These are phyloP conservation scores for Ectemnius continuus DNA, from an alignment of 2,888 invertebrate species.

Conservation along the genomic window DNA sequence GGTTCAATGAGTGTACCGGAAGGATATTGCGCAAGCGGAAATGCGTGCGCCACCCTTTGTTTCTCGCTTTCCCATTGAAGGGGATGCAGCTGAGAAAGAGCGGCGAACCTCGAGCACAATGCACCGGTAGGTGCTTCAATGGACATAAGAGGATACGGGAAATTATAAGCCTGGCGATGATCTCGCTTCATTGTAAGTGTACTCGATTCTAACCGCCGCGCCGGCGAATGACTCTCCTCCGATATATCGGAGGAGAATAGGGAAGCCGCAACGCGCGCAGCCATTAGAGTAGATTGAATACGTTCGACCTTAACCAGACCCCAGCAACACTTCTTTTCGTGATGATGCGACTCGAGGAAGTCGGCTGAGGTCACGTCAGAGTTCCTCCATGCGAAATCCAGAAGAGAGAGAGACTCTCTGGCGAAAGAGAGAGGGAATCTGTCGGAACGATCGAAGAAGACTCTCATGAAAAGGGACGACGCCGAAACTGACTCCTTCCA, in stretches of 20 bases:
- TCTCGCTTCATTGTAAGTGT: conserved; percentile 39
- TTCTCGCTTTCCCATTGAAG: conserved; percentile 65
- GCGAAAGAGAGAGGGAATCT: no score
- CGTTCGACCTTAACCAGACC: no score
- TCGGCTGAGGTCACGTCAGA: background rate
- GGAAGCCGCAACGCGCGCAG: no score
- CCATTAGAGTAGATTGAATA: no score
- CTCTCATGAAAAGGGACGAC: background rate
- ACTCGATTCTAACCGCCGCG: conserved; percentile 26
- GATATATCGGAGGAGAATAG: no score
- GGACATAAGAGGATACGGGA: conserved; percentile 65
- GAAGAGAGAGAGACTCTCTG: no score
- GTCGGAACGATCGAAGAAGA: background rate
- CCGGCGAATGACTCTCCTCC: background rate
- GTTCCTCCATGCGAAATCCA: background rate
- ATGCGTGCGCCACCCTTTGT: conserved; percentile 69
- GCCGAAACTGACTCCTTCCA: background rate
- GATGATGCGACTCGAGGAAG: no score
- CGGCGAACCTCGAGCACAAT: conserved; percentile 48
- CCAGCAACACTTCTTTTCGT: no score
- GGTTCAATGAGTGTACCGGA: conserved; percentile 63
- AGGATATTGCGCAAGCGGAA: conserved; percentile 76
- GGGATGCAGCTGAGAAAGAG: conserved; percentile 69
- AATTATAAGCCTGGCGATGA: conserved; percentile 65
- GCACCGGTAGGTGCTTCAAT: conserved; percentile 60